A percentile compares a stretch with the other conserved stretches of the same genome.
phyloP scores from a whole-genome alignment of 2,888 invertebrate genomes.

The Bembecia ichneumoniformis region DNA sequence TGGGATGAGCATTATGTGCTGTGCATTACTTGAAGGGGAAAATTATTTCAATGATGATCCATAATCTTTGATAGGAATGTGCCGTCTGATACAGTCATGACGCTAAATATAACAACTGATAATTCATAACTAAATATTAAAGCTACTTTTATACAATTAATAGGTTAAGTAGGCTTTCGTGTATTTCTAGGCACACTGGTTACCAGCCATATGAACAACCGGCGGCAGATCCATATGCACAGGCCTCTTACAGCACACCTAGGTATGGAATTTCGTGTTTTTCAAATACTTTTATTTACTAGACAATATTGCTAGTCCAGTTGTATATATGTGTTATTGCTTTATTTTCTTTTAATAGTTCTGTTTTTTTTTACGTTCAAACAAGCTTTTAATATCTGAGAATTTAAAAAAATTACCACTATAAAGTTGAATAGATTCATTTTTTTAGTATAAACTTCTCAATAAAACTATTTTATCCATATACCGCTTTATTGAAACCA shows the following conservation, averaged over 20 bases:
- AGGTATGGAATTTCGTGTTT: slow-evolving; percentile 26
- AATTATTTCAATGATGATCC: slow-evolving; percentile 47
- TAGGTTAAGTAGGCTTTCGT: background rate
- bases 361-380: too few relatives aligned
- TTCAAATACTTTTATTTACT: slow-evolving; percentile 3
- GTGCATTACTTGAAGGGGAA: background rate
- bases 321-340: too few relatives aligned
- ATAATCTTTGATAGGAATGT: slow-evolving; percentile 65
- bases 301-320: too few relatives aligned
- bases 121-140: background rate
- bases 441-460: slow-evolving; percentile 1
- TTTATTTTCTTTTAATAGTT: too few relatives aligned
- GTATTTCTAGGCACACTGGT: slow-evolving; percentile 44
- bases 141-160: background rate
- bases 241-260: slow-evolving; percentile 43
- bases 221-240: slow-evolving; percentile 47
- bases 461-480: too few relatives aligned
- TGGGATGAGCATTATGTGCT: slow-evolving; percentile 2
- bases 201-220: slow-evolving; percentile 59
- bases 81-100: slow-evolving; percentile 69
- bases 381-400: slow-evolving; percentile 8
- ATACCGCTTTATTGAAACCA: too few relatives aligned
- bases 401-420: slow-evolving; percentile 13
- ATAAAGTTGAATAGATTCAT: slow-evolving; percentile 18
- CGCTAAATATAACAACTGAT: slow-evolving; percentile 43